These are phyloP conservation scores for Dryomyza anilis DNA, from an alignment of 2,888 invertebrate species.

Conservation along the genomic window DNA sequence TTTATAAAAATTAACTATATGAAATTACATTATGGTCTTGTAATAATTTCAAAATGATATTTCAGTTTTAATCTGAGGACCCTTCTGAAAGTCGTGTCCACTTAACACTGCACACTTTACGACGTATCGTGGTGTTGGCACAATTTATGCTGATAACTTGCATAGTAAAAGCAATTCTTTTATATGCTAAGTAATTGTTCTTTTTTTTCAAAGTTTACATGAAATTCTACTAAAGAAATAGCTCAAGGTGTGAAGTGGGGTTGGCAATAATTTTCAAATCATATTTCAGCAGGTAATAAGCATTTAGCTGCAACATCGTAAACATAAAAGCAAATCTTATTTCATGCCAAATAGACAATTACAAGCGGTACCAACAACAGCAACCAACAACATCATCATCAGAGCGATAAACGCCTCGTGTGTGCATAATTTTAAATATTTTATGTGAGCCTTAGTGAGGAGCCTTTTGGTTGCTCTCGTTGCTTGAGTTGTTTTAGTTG, in stretches of 20 bases:
- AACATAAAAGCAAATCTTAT: conserved; percentile 15
- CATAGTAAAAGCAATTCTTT: no score
- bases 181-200: no score
- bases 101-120: neutral
- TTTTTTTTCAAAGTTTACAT: no score
- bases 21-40: neutral
- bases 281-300: conserved; percentile 1
- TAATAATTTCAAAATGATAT: neutral
- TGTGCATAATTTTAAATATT: conserved; percentile 34
- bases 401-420: conserved; percentile 17
- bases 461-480: neutral
- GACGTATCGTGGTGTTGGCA: neutral
- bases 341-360: conserved; percentile 20
- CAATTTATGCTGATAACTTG: neutral
- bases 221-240: no score
- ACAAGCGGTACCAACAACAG: neutral
- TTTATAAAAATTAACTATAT: neutral
- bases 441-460: conserved; percentile 29
- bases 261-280: neutral
- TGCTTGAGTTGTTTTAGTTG: neutral
- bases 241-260: neutral
- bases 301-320: conserved; percentile 12
- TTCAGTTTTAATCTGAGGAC: neutral
- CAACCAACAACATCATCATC: conserved; percentile 5
- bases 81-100: neutral